Percentiles rank a stretch among this genome's conserved stretches.
phyloP scores from a whole-genome alignment of 2,797 vertebrate genomes.

The Danionella dracula region DNA sequence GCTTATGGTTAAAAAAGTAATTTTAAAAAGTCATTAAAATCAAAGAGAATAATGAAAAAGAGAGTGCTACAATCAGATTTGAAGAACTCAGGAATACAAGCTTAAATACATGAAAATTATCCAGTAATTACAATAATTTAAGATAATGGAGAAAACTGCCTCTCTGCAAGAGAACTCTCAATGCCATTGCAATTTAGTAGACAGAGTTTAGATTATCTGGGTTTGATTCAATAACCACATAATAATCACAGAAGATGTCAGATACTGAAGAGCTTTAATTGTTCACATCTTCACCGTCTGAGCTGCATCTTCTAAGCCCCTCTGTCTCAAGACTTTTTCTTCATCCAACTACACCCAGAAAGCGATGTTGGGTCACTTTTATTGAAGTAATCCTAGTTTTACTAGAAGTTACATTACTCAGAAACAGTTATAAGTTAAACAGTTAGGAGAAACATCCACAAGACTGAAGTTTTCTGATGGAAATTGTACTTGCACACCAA shows the following conservation, averaged over 20 bases:
- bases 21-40: too few species aligned
- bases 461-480: too few species aligned
- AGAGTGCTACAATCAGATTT: neutral
- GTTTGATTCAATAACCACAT: conserved; percentile 20
- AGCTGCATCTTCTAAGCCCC: too few species aligned
- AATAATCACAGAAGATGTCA: conserved; percentile 5
- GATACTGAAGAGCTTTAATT: conserved; percentile 27
- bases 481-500: too few species aligned
- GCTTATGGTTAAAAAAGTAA: neutral
- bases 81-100: neutral
- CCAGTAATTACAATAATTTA: neutral
- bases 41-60: neutral
- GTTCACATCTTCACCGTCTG: too few species aligned
- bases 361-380: too few species aligned
- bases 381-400: too few species aligned
- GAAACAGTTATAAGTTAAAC: too few species aligned
- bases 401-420: too few species aligned
- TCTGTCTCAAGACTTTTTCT: too few species aligned
- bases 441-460: too few species aligned
- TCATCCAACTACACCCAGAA: too few species aligned
- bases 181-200: conserved; percentile 3
- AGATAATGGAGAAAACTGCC: neutral
- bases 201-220: conserved; percentile 3
- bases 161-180: conserved; percentile 6
- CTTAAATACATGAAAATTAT: neutral